Conservation (phyloP, 2,797 vertebrate genomes). For the Anguilla anguilla region DNA sequence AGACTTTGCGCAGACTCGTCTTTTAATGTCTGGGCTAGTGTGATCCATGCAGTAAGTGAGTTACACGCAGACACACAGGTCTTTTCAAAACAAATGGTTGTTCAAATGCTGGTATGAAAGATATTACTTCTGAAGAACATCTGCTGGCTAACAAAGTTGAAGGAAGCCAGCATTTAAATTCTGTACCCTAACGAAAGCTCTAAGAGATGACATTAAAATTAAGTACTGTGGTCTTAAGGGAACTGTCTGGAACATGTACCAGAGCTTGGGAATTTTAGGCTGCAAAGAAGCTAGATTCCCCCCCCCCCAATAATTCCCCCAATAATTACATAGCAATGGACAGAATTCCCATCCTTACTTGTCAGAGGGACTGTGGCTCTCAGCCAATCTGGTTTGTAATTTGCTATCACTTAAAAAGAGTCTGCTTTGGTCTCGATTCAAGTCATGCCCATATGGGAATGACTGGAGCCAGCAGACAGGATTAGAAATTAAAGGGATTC, state of each 20-base stretch:
- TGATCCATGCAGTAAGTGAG: not conserved
- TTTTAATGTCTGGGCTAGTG: not conserved
- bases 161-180: not conserved
- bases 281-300: not conserved
- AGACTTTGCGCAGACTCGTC: not conserved
- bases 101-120: not conserved
- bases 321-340: slow-evolving; percentile 8
- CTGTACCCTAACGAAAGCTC: not conserved
- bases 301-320: not conserved
- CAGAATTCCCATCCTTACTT: slow-evolving; percentile 3
- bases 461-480: slow-evolving; percentile 26
- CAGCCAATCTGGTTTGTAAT: slow-evolving; percentile 10
- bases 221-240: slow-evolving; percentile 5
- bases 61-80: not conserved
- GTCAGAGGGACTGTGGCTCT: not conserved
- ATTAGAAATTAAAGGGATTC: not conserved
- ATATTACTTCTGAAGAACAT: not conserved
- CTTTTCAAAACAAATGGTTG: not conserved
- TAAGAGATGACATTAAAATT: not conserved
- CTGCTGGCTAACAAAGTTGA: not conserved
- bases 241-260: not conserved
- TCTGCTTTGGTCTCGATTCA: not conserved
- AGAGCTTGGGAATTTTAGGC: not conserved
- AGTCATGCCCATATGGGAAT: slow-evolving; percentile 22
- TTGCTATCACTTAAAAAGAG: slow-evolving; percentile 12